phyloP scores from a whole-genome alignment of 2,888 invertebrate species.

The Epistrophe grossulariae region DNA sequence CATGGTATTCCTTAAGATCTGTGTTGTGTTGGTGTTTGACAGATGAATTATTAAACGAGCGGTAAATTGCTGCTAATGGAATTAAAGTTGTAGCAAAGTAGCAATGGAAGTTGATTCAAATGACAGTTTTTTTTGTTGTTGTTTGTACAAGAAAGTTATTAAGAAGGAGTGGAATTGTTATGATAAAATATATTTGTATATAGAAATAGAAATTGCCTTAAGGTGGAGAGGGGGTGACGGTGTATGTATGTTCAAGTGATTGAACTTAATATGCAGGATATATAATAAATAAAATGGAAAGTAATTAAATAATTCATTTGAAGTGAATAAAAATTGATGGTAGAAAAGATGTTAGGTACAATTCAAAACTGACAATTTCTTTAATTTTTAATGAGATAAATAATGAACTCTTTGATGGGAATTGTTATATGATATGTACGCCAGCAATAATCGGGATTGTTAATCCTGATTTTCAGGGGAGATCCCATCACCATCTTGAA shows the following conservation, averaged over 20 bases:
- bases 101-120: conserved; percentile 45
- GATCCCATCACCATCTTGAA: no score
- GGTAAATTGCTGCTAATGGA: conserved; percentile 67
- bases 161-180: neutral
- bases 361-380: neutral
- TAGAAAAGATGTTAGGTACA: neutral
- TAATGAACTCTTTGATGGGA: neutral
- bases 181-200: conserved; percentile 9
- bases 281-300: neutral
- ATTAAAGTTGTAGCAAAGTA: conserved; percentile 42
- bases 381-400: neutral
- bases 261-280: neutral
- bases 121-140: conserved; percentile 43
- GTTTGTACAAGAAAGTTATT: neutral
- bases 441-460: no score
- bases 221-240: neutral
- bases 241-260: neutral
- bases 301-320: conserved; percentile 4
- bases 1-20: conserved; percentile 16
- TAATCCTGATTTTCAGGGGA: no score
- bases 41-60: conserved; percentile 69
- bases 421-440: no score
- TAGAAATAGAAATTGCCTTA: neutral
- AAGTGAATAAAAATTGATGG: neutral
- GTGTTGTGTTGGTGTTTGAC: conserved; percentile 55